Conservation (phyloP, 2,113 vertebrate genomes). For the Tenrec ecaudatus region DNA sequence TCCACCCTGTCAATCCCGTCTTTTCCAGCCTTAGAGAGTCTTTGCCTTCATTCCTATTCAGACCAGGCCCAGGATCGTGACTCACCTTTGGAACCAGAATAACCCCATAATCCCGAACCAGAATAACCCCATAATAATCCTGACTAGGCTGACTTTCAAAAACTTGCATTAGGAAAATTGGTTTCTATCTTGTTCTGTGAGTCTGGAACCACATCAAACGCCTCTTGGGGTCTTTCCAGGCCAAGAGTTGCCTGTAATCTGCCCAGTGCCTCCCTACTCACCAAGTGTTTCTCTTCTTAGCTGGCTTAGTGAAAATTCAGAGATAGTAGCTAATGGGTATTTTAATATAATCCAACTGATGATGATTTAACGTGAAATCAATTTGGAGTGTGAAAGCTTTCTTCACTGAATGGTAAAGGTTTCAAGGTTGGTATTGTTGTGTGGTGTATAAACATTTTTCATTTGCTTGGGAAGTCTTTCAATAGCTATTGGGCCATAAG, state of each 20-base stretch:
- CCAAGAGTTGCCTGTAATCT: conserved; percentile 72
- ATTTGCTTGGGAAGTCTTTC: conserved; percentile 25
- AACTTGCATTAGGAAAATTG: conserved; percentile 60
- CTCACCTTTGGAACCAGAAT: background rate
- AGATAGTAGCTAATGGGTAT: background rate
- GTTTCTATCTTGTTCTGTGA: conserved; percentile 78
- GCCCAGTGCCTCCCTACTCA: conserved; percentile 52
- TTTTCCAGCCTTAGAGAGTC: background rate
- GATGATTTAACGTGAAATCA: conserved; percentile 31
- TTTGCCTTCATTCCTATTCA: background rate
- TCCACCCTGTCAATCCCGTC: background rate
- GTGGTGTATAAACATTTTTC: background rate
- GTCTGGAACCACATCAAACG: conserved; percentile 77
- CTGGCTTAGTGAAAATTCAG: conserved; percentile 63
- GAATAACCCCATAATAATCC: conserved; percentile 35
- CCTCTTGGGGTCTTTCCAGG: conserved; percentile 65
- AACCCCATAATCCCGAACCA: conserved; percentile 46
- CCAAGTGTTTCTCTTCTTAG: conserved; percentile 30
- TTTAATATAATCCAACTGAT: background rate
- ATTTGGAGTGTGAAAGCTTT: conserved; percentile 14
- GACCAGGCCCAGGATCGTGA: background rate
- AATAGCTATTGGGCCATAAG: background rate
- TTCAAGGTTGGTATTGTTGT: background rate
- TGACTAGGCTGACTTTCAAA: conserved; percentile 60
- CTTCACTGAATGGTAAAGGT: conserved; percentile 41